Conservation (phyloP, 2,888 invertebrate species). For the Apamea crenata region DNA sequence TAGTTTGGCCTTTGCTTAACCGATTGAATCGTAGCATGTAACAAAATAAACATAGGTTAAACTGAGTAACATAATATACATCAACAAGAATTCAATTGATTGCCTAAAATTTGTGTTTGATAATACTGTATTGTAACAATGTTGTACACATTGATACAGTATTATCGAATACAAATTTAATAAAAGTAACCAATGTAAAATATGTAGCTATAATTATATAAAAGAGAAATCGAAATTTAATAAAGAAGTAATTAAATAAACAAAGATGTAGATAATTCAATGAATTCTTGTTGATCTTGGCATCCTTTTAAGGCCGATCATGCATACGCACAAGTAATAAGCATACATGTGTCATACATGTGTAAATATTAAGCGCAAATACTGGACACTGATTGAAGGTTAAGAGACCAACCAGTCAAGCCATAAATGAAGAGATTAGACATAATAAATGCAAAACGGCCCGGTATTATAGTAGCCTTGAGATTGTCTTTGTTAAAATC, state of each 20-base stretch:
- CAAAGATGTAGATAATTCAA: background rate
- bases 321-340: background rate
- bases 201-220: background rate
- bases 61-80: background rate
- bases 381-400: conserved; percentile 20
- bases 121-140: too few relatives aligned
- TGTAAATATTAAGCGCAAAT: conserved; percentile 24
- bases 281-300: background rate
- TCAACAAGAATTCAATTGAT: background rate
- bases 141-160: background rate
- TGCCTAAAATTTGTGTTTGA: background rate
- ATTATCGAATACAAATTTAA: background rate
- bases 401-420: background rate
- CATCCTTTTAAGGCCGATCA: background rate
- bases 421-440: background rate
- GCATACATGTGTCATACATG: conserved; percentile 2
- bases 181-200: background rate
- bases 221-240: background rate
- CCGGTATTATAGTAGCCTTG: too few relatives aligned
- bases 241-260: background rate
- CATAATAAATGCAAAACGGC: background rate
- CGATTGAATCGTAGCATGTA: background rate
- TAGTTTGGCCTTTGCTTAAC: background rate
- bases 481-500: background rate
- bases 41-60: background rate